These are phyloP conservation scores for Coenobita brevimanus DNA, from an alignment of 1,140 invertebrate genomes.

Conservation along the genomic window DNA sequence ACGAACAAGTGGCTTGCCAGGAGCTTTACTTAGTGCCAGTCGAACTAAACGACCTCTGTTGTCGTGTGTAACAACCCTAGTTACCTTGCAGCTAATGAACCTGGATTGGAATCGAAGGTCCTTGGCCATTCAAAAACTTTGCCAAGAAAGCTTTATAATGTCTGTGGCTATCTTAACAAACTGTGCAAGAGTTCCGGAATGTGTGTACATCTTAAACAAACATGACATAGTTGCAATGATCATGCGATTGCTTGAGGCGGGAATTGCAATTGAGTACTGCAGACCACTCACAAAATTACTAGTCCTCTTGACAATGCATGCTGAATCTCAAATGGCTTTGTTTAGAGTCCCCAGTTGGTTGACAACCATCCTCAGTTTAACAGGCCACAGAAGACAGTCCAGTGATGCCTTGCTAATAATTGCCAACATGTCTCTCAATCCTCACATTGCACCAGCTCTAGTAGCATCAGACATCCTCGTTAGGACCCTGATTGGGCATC, in stretches of 20 bases:
- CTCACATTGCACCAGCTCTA: neutral
- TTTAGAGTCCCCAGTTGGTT: slow-evolving; percentile 35
- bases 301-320: slow-evolving; percentile 19
- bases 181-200: slow-evolving; percentile 51
- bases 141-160: neutral
- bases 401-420: slow-evolving; percentile 22
- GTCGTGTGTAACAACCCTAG: slow-evolving; percentile 27
- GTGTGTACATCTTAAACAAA: slow-evolving; percentile 46
- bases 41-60: slow-evolving; percentile 40
- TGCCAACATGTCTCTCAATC: slow-evolving; percentile 37
- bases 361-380: slow-evolving; percentile 13
- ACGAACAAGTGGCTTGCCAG: slow-evolving; percentile 50
- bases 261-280: slow-evolving; percentile 16
- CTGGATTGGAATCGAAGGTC: neutral
- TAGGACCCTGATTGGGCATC: neutral
- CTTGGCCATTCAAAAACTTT: slow-evolving; percentile 5
- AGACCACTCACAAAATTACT: slow-evolving; percentile 32
- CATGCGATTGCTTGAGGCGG: slow-evolving; percentile 20
- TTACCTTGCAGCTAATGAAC: slow-evolving; percentile 26
- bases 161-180: slow-evolving; percentile 36
- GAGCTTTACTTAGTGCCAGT: slow-evolving; percentile 38
- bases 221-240: slow-evolving; percentile 16
- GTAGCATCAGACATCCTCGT: neutral
- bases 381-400: neutral
- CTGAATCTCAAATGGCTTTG: slow-evolving; percentile 35